These are phyloP conservation scores for Brachionus koreanus DNA, from an alignment of 1,140 invertebrate genomes.

Conservation along the genomic window DNA sequence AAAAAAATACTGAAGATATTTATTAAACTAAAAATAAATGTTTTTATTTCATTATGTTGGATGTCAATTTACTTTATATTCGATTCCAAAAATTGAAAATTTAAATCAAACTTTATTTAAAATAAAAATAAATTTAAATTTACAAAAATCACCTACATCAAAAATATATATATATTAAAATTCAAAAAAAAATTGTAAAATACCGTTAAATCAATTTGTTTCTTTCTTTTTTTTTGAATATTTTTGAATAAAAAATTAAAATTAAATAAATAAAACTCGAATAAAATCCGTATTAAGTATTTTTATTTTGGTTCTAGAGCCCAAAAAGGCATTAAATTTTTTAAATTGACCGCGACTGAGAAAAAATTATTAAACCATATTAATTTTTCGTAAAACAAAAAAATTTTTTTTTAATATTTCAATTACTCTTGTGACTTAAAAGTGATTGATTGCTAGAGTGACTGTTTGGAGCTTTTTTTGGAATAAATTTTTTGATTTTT, in stretches of 20 bases:
- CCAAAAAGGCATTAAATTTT: background rate
- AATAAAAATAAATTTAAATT: background rate
- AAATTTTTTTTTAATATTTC: background rate
- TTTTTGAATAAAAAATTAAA: background rate
- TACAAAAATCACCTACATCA: background rate
- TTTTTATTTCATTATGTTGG: too few species aligned
- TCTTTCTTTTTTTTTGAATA: background rate
- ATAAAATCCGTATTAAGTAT: background rate
- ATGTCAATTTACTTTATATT: too few species aligned
- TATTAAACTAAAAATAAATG: background rate
- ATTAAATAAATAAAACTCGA: background rate
- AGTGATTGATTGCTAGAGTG: slow-evolving; percentile 20
- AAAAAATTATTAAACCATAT: background rate
- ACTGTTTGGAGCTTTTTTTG: slow-evolving; percentile 19
- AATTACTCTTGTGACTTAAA: slow-evolving; percentile 23
- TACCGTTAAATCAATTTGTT: background rate
- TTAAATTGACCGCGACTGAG: background rate
- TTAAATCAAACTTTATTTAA: background rate
- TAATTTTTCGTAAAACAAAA: background rate
- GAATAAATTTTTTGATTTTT: slow-evolving; percentile 79
- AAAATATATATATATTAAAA: background rate
- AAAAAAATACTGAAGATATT: too few species aligned
- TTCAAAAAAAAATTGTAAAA: background rate
- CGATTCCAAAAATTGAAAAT: background rate
- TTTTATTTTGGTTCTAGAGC: background rate